Base-by-base conservation (phyloP, 2,113 vertebrate genomes). In the Pelusios castaneus region DNA sequence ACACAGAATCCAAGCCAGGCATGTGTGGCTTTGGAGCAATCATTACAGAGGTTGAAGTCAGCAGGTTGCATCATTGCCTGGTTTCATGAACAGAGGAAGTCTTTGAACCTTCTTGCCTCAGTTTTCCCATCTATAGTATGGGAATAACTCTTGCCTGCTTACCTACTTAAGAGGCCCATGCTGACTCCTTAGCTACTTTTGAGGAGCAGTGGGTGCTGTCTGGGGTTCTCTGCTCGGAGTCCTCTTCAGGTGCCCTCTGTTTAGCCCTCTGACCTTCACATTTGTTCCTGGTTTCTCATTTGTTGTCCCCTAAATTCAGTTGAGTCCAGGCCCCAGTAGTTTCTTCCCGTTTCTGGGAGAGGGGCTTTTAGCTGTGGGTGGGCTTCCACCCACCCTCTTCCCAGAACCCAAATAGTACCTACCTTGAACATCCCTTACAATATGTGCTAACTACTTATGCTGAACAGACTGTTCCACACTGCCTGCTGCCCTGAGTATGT, bases 1-100 rank as follows among this genome's bases (percentile, higher is more conserved):
- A 29, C 0, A 19, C 1, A 55, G 54, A 19, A 38, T n/a, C 24
- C 79, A 14, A 4, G 8, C 38, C 2, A 27, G 8, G 38, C 38
- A 19, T 9, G 41, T 16, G 38, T 78, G 54, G 22, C 54, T 78
- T 22, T 27, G 84, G 73, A 25, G 73, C 21, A 75, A 25, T 58
- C 21, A 49, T 54, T 52, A 24, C 84, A 77, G 73, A 10, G 21
- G 34, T 31, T 31, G 17, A 45, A 85, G 41, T 8, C 51, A 34
- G 38, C 70, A 56, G 70, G 52, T 76, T 85, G 70, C 14, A 19
- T 8, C 51, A 43, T 55, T 85, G 38, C 29, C 52, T 85, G 52
- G 75, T 27, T 14, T 11, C 52, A 47, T 51, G n/a, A 52, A 21
- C 76, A 77, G 52, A 58, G 80, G 43, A 73, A 91, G 41, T 83